Conservation (phyloP, 2,797 vertebrate species). For the Gymnothorax javanicus region DNA sequence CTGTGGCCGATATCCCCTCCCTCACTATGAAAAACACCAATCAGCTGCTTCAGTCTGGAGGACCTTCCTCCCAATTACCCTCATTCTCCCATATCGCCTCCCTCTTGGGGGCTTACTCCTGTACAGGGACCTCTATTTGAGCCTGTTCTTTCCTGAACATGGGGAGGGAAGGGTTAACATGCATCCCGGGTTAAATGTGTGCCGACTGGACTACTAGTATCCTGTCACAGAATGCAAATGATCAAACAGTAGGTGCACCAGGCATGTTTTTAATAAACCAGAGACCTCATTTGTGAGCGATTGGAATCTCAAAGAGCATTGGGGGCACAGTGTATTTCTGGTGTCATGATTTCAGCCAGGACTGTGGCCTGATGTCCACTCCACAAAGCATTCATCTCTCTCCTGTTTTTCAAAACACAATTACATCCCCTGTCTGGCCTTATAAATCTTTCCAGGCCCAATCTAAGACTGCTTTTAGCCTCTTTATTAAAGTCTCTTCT, state of each 20-base stretch:
- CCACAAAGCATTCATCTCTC: slow-evolving; percentile 39
- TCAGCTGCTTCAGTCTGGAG: background rate
- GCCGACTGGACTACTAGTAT: slow-evolving; percentile 33
- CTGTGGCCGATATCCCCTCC: background rate
- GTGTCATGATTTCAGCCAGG: slow-evolving; percentile 62
- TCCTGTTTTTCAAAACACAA: slow-evolving; percentile 60
- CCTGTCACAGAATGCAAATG: slow-evolving; percentile 53
- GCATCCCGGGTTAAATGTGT: slow-evolving; percentile 15
- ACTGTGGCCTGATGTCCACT: slow-evolving; percentile 59
- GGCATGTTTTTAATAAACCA: slow-evolving; percentile 59
- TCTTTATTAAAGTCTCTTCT: slow-evolving; percentile 41
- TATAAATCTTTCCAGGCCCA: slow-evolving; percentile 72
- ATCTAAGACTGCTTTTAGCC: slow-evolving; percentile 71
- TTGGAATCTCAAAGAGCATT: slow-evolving; percentile 53
- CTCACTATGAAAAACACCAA: background rate
- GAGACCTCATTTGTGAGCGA: slow-evolving; percentile 62
- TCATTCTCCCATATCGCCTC: background rate
- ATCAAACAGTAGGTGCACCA: slow-evolving; percentile 58
- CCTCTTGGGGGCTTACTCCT: background rate
- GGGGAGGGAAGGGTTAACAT: slow-evolving; percentile 22
- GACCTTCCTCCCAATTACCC: background rate
- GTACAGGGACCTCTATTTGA: background rate
- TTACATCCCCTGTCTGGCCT: slow-evolving; percentile 69
- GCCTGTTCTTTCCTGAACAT: background rate
- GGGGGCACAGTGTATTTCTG: slow-evolving; percentile 48